phyloP scores from a whole-genome alignment of 2,797 vertebrate species.

The Silurus lanzhouensis region DNA sequence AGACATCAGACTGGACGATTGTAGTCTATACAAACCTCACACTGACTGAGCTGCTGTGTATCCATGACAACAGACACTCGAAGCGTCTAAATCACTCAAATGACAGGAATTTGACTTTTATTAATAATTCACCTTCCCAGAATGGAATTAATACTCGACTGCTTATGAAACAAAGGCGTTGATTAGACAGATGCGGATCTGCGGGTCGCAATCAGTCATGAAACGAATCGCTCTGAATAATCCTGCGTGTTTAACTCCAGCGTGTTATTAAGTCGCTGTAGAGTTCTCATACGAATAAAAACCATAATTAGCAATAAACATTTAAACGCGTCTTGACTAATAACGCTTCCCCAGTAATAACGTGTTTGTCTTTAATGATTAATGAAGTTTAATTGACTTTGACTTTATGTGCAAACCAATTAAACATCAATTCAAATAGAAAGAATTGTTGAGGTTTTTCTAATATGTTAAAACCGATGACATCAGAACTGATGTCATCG shows the following conservation, averaged over 20 bases:
- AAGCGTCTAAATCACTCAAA: not conserved
- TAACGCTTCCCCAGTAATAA: not conserved
- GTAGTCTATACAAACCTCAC: not conserved
- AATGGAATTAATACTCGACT: not conserved
- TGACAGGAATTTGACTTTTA: slow-evolving; percentile 1
- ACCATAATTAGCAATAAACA: not conserved
- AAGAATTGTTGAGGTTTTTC: not conserved
- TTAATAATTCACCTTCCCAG: not conserved
- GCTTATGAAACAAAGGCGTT: slow-evolving; percentile 4
- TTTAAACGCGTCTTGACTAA: not conserved
- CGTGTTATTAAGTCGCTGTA: not conserved
- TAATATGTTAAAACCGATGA: not conserved
- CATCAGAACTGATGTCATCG: not conserved
- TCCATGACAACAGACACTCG: not conserved
- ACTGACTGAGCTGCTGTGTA: not conserved
- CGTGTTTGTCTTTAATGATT: not conserved
- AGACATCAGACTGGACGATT: not conserved
- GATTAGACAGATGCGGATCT: slow-evolving; percentile 8
- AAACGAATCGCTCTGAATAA: not conserved
- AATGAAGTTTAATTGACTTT: not conserved
- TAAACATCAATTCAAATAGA: not conserved
- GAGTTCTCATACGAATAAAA: not conserved
- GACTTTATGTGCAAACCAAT: not conserved
- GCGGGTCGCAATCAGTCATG: not conserved
- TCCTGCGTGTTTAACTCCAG: not conserved